Percentiles rank a stretch among this genome's conserved stretches.
Conservation (phyloP, 2,113 vertebrate genomes). For the Suricata suricatta region DNA sequence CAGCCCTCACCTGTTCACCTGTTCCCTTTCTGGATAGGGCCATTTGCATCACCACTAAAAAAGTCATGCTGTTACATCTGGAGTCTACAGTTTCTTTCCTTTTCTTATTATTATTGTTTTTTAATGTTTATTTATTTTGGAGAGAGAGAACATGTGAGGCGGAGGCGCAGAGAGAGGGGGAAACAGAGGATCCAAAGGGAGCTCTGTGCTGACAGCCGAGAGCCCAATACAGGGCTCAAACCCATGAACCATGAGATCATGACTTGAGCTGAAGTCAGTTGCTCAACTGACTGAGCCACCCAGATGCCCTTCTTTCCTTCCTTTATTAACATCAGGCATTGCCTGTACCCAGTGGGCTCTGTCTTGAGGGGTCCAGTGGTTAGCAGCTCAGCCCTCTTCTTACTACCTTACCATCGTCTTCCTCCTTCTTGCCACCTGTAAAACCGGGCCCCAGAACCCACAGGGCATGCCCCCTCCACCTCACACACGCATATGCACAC, state of each 20-base stretch:
- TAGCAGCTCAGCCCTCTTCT: background rate
- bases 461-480: too few relatives aligned
- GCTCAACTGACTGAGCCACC: too few relatives aligned
- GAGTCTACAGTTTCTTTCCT: background rate
- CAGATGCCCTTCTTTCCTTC: background rate
- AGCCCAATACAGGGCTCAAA: too few relatives aligned
- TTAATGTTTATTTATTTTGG: too few relatives aligned
- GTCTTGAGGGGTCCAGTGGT: rapidly evolving
- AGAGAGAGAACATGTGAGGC: too few relatives aligned
- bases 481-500: background rate
- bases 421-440: background rate
- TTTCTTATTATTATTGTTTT: background rate
- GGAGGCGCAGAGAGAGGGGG: too few relatives aligned
- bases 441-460: too few relatives aligned
- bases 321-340: too few relatives aligned
- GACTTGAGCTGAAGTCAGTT: too few relatives aligned
- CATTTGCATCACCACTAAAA: background rate
- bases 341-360: background rate
- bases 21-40: background rate
- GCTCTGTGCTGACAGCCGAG: too few relatives aligned
- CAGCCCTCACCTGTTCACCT: background rate
- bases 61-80: background rate
- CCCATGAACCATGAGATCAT: too few relatives aligned
- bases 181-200: too few relatives aligned
- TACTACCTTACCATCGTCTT: background rate